Evolutionary conservation across 2,888 invertebrate species (phyloP).

Genomic region (Baronia brevicornis): DNA sequence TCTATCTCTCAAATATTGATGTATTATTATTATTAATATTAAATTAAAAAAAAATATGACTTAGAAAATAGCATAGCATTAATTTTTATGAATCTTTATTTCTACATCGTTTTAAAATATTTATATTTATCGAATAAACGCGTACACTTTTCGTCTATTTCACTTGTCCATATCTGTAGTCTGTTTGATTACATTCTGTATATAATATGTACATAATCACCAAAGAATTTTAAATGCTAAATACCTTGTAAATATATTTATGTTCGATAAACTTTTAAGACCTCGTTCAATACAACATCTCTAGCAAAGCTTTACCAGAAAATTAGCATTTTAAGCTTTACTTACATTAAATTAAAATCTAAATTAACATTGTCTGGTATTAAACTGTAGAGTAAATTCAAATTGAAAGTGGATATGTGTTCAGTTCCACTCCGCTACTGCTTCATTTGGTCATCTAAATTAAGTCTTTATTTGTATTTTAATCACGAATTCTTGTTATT

Average conservation of each 20-base stretch:
- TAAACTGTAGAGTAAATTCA: slow-evolving; percentile 1
- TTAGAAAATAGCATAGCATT: too few species aligned
- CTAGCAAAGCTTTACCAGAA: slow-evolving; percentile 9
- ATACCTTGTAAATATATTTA: slow-evolving; percentile 11
- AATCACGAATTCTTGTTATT: too few species aligned
- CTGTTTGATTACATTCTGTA: slow-evolving; percentile 14
- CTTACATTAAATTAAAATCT: slow-evolving; percentile 12
- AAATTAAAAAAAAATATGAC: too few species aligned
- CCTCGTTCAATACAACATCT: slow-evolving; percentile 13
- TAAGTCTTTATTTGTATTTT: too few species aligned
- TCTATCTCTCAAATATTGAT: too few species aligned
- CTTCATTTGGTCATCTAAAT: too few species aligned
- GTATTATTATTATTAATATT: too few species aligned
- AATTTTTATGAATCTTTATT: too few species aligned
- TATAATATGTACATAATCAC: slow-evolving; percentile 13
- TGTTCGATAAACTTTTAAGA: slow-evolving; percentile 13
- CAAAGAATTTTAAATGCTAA: slow-evolving; percentile 13
- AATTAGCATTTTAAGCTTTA: slow-evolving; percentile 14
- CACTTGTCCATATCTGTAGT: slow-evolving; percentile 14
- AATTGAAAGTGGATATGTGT: too few species aligned
- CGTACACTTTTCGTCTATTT: slow-evolving; percentile 7
- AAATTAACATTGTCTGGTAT: slow-evolving; percentile 10
- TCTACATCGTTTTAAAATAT: slow-evolving; percentile 12
- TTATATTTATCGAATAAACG: slow-evolving; percentile 3
- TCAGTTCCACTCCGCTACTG: too few species aligned